These are phyloP conservation scores for Heliothis virescens DNA, from an alignment of 1,140 invertebrate species.

Conservation along the genomic window DNA sequence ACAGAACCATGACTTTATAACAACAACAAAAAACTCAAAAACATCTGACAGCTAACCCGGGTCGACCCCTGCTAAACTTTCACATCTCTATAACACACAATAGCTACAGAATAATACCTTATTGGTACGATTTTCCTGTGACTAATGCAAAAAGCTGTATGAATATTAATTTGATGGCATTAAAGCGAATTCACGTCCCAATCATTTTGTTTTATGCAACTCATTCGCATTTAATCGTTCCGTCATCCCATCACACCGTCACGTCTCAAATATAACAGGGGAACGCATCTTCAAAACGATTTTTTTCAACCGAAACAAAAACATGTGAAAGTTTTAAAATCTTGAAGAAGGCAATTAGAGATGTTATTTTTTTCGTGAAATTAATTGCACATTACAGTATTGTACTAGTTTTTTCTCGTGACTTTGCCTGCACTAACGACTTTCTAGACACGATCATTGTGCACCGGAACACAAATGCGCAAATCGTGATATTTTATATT, in stretches of 20 bases:
- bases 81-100: slow-evolving; percentile 61
- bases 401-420: slow-evolving; percentile 48
- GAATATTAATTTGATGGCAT: slow-evolving; percentile 59
- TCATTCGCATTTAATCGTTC: slow-evolving; percentile 55
- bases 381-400: slow-evolving; percentile 47
- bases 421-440: slow-evolving; percentile 40
- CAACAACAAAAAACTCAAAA: slow-evolving; percentile 60
- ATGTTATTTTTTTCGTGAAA: slow-evolving; percentile 30
- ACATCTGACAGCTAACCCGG: slow-evolving; percentile 69
- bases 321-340: slow-evolving; percentile 43
- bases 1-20: slow-evolving; percentile 54
- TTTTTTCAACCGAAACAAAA: slow-evolving; percentile 43
- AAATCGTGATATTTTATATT: slow-evolving; percentile 50
- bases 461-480: slow-evolving; percentile 43
- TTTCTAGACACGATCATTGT: slow-evolving; percentile 48
- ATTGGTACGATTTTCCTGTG: slow-evolving; percentile 23
- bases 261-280: slow-evolving; percentile 9
- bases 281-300: slow-evolving; percentile 36
- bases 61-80: slow-evolving; percentile 67
- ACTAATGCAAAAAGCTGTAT: slow-evolving; percentile 48
- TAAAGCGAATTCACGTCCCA: slow-evolving; percentile 58
- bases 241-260: slow-evolving; percentile 53
- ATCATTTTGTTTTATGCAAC: slow-evolving; percentile 65
- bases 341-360: slow-evolving; percentile 37
- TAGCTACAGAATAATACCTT: slow-evolving; percentile 62